Evolutionary conservation across 2,797 vertebrate genomes (phyloP).

Genomic region (Microcaecilia unicolor): DNA sequence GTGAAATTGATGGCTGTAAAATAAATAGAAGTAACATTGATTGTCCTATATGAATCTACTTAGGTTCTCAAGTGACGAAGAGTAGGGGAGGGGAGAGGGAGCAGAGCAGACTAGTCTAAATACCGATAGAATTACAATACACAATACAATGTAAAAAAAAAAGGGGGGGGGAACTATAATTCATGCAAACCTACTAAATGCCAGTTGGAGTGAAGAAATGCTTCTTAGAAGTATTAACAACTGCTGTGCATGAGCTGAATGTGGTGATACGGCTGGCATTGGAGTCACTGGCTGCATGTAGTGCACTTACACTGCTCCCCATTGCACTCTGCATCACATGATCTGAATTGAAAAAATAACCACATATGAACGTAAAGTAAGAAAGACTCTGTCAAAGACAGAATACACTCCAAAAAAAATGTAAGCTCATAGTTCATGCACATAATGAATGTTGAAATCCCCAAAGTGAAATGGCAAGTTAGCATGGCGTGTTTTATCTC

Average conservation of each 20-base stretch:
- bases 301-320: conserved; percentile 53
- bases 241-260: conserved; percentile 50
- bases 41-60: too few relatives aligned
- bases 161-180: neutral
- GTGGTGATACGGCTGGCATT: conserved; percentile 57
- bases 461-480: too few relatives aligned
- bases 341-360: conserved; percentile 34
- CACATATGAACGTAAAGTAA: too few relatives aligned
- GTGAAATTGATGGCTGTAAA: too few relatives aligned
- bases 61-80: too few relatives aligned
- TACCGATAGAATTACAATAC: neutral
- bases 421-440: too few relatives aligned
- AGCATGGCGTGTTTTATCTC: too few relatives aligned
- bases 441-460: too few relatives aligned
- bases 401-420: neutral
- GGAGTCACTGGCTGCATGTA: conserved; percentile 45
- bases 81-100: too few relatives aligned
- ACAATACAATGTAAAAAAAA: neutral
- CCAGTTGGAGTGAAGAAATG: conserved; percentile 65
- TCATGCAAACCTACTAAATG: conserved; percentile 40
- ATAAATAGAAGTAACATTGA: too few relatives aligned
- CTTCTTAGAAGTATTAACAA: conserved; percentile 33
- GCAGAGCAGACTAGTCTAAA: too few relatives aligned
- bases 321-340: conserved; percentile 18
- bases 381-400: neutral